Evolutionary conservation across 2,113 vertebrate species (phyloP).

Genomic region (Osmerus eperlanus): DNA sequence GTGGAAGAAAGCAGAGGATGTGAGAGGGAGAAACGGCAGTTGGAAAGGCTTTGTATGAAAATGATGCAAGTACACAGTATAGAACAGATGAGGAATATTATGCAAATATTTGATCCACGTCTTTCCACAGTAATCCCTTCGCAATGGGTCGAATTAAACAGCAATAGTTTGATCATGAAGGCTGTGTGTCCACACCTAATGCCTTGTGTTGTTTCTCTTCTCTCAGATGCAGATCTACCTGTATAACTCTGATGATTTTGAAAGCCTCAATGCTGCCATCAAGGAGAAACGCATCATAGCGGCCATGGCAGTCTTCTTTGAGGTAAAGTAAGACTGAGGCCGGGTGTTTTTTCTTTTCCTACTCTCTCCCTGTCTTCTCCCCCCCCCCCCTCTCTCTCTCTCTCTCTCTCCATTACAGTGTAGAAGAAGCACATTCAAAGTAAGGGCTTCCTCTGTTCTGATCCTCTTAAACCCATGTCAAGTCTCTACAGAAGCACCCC

Average conservation of each 20-base stretch:
- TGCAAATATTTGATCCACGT: not conserved
- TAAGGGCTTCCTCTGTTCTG: conserved; percentile 8
- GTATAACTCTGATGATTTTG: conserved; percentile 97
- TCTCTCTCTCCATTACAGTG: conserved; percentile 15
- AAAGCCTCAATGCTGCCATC: conserved; percentile 90
- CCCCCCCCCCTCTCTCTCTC: not conserved
- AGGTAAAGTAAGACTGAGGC: conserved; percentile 76
- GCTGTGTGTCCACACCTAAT: conserved; percentile 60
- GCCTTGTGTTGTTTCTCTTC: conserved; percentile 58
- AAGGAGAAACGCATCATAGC: conserved; percentile 90
- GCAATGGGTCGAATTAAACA: conserved; percentile 58
- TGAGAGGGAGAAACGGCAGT: too few relatives aligned
- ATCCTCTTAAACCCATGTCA: conserved; percentile 12
- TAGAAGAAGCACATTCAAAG: conserved; percentile 15
- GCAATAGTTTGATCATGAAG: conserved; percentile 25
- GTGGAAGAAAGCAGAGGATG: too few relatives aligned
- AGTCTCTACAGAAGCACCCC: not conserved
- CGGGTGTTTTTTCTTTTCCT: conserved; percentile 21
- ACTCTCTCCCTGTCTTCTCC: not conserved
- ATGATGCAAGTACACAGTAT: too few relatives aligned
- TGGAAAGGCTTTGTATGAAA: too few relatives aligned
- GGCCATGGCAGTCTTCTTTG: conserved; percentile 94
- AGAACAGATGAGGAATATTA: too few relatives aligned
- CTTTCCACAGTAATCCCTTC: conserved; percentile 64
- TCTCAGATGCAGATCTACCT: conserved; percentile 99